Base-by-base conservation (phyloP, 35 echinoderm and acorn worm species). In the Ophiothrix spiculata region DNA sequence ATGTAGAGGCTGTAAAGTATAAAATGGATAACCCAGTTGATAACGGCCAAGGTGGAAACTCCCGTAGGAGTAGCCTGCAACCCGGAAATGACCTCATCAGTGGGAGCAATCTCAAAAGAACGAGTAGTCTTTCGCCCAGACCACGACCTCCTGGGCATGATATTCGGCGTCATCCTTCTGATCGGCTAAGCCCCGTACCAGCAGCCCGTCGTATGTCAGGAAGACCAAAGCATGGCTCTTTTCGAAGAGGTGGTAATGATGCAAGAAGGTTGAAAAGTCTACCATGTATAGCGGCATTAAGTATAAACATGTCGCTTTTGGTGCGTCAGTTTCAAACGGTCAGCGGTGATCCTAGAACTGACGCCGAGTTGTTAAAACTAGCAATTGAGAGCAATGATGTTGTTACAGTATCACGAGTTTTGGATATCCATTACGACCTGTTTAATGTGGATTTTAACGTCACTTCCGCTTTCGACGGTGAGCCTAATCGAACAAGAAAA, bases 271-370 rank as follows among this genome's bases (percentile, higher is more conserved):
- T 90, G 31, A 90, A 83, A 77, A 90, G 80, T 39, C 42, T 90
- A 23, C 88, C 88, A 33, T 90, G 88, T 42, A 90, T 90, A 28
- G 81, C 88, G 17, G 88, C 88, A 3, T 40, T 90, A 32, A 84
- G 80, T 25, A 90, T 90, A 35, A 90, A 90, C 32, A 90, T 90
- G 88, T 90, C 88, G 39, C 32, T 90, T 74, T 36, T 90, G 37
- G 88, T 90, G 23, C 74, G 88, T 11, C 80, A 90, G 28, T 40
- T 90, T 29, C 80, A 90, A 74, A 49, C 80, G 35, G 60, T 83
- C 16, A 82, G 80, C 11, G 88, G 88, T 31, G 82, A 74, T 75
- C 35, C 81, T 2, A 69, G 56, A 0, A 39, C 73, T n/a, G 88
- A 90, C 38, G 80, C 88, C 17, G 80, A 90, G 21, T 54, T 90